Conservation (phyloP, 2,797 vertebrate genomes). For the Amazonetta brasiliensis region DNA sequence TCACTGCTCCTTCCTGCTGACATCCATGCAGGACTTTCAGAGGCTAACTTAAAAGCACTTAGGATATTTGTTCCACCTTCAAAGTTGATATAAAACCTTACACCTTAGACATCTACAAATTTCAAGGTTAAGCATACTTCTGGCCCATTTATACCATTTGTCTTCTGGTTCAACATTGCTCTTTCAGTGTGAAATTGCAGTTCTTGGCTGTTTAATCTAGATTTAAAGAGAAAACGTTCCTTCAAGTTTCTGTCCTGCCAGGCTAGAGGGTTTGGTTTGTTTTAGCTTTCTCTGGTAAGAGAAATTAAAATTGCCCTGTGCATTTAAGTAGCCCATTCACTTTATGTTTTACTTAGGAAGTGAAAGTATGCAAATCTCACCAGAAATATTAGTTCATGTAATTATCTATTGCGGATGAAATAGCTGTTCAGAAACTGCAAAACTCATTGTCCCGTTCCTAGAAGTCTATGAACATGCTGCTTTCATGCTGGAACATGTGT, state of each 20-base stretch:
- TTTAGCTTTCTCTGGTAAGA: not conserved
- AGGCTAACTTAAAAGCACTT: not conserved
- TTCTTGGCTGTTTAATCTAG: not conserved
- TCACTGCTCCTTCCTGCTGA: slow-evolving; percentile 15
- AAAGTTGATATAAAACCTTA: not conserved
- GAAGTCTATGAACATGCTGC: not conserved
- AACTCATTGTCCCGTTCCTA: not conserved
- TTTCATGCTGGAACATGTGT: not conserved
- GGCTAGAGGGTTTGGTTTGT: not conserved
- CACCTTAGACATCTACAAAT: not conserved
- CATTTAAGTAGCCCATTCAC: not conserved
- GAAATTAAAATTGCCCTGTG: not conserved
- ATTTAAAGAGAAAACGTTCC: not conserved
- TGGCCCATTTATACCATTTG: not conserved
- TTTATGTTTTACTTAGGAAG: slow-evolving; percentile 29
- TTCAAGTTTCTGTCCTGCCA: not conserved
- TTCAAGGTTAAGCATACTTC: not conserved
- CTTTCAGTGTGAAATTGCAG: not conserved
- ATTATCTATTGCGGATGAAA: not conserved
- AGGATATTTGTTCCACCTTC: not conserved
- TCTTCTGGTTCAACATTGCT: not conserved
- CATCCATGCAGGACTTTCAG: not conserved
- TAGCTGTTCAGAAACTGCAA: not conserved
- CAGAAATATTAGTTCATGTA: not conserved
- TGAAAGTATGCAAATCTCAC: not conserved